A percentile compares a stretch with the other conserved stretches of the same genome.
Conservation (phyloP, 2,113 vertebrate species). For the Indri indri region DNA sequence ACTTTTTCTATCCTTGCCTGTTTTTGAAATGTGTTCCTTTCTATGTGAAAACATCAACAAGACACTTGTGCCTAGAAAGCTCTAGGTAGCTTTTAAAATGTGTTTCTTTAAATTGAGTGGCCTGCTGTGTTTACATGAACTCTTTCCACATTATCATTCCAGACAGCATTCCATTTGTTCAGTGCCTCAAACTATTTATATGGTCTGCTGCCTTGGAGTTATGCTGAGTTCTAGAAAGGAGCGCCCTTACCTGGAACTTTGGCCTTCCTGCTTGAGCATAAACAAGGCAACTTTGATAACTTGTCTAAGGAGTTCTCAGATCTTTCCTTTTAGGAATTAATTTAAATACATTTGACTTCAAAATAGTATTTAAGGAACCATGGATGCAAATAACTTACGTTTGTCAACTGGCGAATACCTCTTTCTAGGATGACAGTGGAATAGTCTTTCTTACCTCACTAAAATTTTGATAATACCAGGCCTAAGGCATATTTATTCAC, state of each 20-base stretch:
- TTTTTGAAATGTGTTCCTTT: constrained; percentile 14
- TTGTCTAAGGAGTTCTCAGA: not conserved
- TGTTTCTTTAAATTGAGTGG: constrained; percentile 75
- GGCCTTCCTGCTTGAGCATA: constrained; percentile 22
- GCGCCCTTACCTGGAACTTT: constrained; percentile 58
- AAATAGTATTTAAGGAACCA: not conserved
- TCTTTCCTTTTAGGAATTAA: constrained; percentile 5
- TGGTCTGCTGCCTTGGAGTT: constrained; percentile 76
- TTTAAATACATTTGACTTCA: constrained; percentile 36
- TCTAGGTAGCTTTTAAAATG: constrained; percentile 62
- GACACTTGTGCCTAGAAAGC: constrained; percentile 30
- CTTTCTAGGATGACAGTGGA: not conserved
- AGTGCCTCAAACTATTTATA: constrained; percentile 77
- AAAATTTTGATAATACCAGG: not conserved
- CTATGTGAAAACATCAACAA: constrained; percentile 44
- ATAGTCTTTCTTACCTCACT: not conserved
- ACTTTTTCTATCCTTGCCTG: not conserved
- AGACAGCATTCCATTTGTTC: constrained; percentile 82
- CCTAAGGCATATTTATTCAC: not conserved
- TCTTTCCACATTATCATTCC: constrained; percentile 77
- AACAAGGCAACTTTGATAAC: not conserved
- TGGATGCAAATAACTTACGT: not conserved
- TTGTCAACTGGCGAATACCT: not conserved
- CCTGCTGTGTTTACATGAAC: constrained; percentile 76
- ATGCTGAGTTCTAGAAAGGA: constrained; percentile 56